These are phyloP conservation scores for Danaus plexippus DNA, from an alignment of 1,140 invertebrate genomes.

Conservation along the genomic window DNA sequence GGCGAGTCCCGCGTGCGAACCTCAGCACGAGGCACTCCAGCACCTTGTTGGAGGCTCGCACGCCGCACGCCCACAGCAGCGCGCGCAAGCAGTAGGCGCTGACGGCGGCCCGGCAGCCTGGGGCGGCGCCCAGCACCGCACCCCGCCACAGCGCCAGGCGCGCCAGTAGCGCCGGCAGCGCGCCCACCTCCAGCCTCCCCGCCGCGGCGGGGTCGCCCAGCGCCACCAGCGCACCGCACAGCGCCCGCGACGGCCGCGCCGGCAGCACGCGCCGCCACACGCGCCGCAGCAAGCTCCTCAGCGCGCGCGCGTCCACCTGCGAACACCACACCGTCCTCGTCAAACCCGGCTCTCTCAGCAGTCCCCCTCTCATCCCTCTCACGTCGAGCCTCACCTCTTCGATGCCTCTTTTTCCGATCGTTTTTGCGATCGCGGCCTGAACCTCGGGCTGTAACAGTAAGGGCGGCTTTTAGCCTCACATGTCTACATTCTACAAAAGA, in stretches of 20 bases:
- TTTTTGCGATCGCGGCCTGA: conserved; percentile 20
- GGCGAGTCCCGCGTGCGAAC: conserved; percentile 75
- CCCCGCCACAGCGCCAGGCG: conserved; percentile 37
- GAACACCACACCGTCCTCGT: background rate
- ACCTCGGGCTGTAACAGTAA: conserved; percentile 21
- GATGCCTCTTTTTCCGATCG: conserved; percentile 19
- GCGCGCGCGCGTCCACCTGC: conserved; percentile 27
- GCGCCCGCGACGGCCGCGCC: conserved; percentile 14
- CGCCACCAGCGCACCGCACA: conserved; percentile 22
- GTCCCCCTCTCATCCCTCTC: background rate
- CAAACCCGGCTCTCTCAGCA: too few species aligned
- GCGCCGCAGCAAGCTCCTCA: conserved; percentile 71
- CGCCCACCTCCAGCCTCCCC: conserved; percentile 66
- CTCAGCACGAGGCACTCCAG: conserved; percentile 80
- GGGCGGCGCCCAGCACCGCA: conserved; percentile 68
- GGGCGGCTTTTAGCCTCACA: too few species aligned
- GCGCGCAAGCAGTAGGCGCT: conserved; percentile 75
- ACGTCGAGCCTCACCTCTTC: conserved; percentile 20
- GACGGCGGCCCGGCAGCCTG: conserved; percentile 75
- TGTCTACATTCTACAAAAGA: too few species aligned
- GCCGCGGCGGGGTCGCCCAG: conserved; percentile 52
- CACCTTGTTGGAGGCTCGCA: conserved; percentile 82
- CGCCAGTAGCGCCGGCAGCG: conserved; percentile 75
- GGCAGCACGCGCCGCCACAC: conserved; percentile 21
- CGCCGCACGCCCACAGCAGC: conserved; percentile 79